These are phyloP conservation scores for Eupithecia tripunctaria DNA, from an alignment of 2,888 invertebrate genomes.

Conservation along the genomic window DNA sequence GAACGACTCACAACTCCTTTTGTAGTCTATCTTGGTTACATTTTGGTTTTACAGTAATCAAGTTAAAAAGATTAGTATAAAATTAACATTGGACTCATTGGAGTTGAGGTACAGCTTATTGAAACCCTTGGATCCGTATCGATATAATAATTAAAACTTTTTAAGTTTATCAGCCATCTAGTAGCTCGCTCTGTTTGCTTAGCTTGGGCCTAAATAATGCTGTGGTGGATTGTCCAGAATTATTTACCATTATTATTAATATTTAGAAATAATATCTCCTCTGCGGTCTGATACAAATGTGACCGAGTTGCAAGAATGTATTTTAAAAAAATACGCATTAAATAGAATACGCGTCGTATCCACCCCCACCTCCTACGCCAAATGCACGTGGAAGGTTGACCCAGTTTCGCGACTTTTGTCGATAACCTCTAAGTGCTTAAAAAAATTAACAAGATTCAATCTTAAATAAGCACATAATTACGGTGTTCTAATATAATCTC, in stretches of 20 bases:
- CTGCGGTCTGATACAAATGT: background rate
- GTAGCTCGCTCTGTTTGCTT: too few relatives aligned
- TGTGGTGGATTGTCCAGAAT: too few relatives aligned
- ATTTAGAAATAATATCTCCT: background rate
- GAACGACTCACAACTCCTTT: conserved; percentile 70
- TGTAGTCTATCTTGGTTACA: conserved; percentile 69
- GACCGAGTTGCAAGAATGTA: background rate
- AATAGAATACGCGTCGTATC: background rate
- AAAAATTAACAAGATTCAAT: background rate
- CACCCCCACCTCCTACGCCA: background rate
- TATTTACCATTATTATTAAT: too few relatives aligned
- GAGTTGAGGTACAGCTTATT: background rate
- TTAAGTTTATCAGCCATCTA: too few relatives aligned
- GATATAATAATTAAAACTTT: background rate
- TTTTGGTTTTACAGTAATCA: conserved; percentile 49
- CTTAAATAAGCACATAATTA: background rate
- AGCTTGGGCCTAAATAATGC: too few relatives aligned
- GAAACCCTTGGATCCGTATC: background rate
- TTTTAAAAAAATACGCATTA: background rate
- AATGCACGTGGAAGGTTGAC: background rate
- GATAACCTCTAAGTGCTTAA: background rate
- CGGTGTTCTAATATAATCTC: background rate
- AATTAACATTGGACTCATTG: background rate
- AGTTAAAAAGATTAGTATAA: background rate
- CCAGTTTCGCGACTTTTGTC: background rate